A percentile compares a stretch with the other conserved stretches of the same genome.
These are phyloP conservation scores for Elanoides forficatus DNA, from an alignment of 2,113 vertebrate genomes.

Conservation along the genomic window DNA sequence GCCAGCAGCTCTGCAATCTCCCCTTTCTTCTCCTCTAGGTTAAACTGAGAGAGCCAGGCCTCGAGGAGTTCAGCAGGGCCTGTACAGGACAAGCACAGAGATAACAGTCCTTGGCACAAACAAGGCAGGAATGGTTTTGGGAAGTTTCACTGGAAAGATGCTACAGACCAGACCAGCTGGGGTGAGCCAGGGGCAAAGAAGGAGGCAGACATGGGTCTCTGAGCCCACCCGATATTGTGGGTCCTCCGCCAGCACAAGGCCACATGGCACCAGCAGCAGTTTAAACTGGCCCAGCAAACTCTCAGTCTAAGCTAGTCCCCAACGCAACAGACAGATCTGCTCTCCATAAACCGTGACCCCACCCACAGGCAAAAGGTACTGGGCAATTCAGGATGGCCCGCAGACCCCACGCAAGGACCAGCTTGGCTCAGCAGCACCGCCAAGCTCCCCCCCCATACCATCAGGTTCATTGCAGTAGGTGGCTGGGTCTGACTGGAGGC, in stretches of 20 bases:
- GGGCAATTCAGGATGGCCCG: background rate
- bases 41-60: constrained; percentile 85
- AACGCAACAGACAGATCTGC: background rate
- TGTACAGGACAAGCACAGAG: constrained; percentile 39
- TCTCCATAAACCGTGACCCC: background rate
- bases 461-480: constrained; percentile 99
- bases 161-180: background rate
- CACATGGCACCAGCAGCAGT: rapidly evolving
- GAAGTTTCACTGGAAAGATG: background rate
- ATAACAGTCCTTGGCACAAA: background rate
- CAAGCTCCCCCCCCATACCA: constrained; percentile 68
- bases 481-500: constrained; percentile 93
- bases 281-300: background rate
- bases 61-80: constrained; percentile 90
- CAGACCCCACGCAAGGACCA: background rate
- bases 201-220: background rate
- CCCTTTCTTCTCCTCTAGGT: constrained; percentile 88
- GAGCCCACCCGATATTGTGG: rapidly evolving
- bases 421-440: background rate
- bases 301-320: background rate
- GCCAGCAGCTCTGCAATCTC: constrained; percentile 91
- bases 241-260: background rate
- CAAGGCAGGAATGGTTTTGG: background rate
- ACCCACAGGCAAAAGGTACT: background rate
- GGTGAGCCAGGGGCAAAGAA: background rate